Evolutionary conservation across 2,113 vertebrate species (phyloP).

Genomic region (Saccopteryx bilineata): DNA sequence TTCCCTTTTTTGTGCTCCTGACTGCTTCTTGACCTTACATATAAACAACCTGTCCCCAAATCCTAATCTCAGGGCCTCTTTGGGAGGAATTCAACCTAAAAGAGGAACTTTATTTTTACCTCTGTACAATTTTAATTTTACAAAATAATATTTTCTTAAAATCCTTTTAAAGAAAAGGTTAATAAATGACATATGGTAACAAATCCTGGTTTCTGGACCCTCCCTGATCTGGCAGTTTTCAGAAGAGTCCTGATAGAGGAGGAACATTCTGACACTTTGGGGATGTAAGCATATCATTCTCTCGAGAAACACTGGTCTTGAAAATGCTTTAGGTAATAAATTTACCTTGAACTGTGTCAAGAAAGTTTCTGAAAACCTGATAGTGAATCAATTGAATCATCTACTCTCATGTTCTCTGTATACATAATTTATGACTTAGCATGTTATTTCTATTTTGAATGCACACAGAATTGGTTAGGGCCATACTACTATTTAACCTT

Average conservation of each 20-base stretch:
- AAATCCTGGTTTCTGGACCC: not conserved
- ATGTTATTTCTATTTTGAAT: not conserved
- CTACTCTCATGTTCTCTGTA: not conserved
- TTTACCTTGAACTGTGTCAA: not conserved
- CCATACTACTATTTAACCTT: not conserved
- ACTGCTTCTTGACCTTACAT: not conserved
- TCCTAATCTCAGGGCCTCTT: not conserved
- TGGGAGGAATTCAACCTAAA: not conserved
- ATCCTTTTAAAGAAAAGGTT: not conserved
- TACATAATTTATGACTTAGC: constrained; percentile 6
- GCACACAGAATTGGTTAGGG: not conserved
- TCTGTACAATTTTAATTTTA: constrained; percentile 22
- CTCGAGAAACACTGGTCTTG: not conserved
- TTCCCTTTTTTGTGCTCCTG: not conserved
- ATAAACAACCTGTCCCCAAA: not conserved
- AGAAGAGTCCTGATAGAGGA: not conserved
- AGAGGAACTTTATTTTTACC: constrained; percentile 38
- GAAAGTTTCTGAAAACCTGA: constrained; percentile 36
- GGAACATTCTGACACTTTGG: not conserved
- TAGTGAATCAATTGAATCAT: constrained; percentile 36
- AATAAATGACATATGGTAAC: not conserved
- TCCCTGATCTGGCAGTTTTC: not conserved
- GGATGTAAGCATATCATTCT: not conserved
- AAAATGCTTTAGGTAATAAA: not conserved
- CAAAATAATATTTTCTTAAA: not conserved